These are phyloP conservation scores for Pelmatolapia mariae DNA, from an alignment of 2,113 vertebrate species.

Conservation along the genomic window DNA sequence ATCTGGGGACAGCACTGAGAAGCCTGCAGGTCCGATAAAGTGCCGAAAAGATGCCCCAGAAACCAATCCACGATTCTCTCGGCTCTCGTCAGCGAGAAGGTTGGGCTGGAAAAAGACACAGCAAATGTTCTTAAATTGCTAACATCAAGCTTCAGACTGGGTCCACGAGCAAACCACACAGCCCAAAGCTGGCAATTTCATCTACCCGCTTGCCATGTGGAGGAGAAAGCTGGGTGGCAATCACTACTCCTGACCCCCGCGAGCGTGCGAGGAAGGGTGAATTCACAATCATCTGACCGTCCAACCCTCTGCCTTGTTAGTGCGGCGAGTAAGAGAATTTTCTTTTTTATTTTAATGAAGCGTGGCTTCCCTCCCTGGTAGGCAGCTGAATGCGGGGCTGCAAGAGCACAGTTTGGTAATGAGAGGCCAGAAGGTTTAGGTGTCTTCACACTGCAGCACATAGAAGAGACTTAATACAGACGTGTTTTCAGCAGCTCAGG, in stretches of 20 bases:
- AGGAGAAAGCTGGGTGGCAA: not conserved
- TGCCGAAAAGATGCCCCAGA: conserved; percentile 53
- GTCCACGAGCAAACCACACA: not conserved
- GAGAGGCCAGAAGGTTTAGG: conserved; percentile 64
- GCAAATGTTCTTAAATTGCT: conserved; percentile 60
- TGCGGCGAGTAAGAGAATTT: conserved; percentile 40
- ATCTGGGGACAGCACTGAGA: conserved; percentile 64
- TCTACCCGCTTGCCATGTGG: not conserved
- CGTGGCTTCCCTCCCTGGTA: conserved; percentile 38
- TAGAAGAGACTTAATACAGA: conserved; percentile 47
- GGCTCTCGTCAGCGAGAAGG: conserved; percentile 33
- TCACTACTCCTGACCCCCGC: conserved; percentile 7
- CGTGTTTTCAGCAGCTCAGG: conserved; percentile 44
- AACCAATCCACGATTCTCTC: conserved; percentile 49
- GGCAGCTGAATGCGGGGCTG: conserved; percentile 40
- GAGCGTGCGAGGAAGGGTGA: conserved; percentile 4
- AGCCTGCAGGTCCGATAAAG: conserved; percentile 69
- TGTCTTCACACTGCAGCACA: conserved; percentile 53
- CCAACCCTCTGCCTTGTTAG: conserved; percentile 63
- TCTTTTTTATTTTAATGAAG: conserved; percentile 67
- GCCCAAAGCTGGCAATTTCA: not conserved
- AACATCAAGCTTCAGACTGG: conserved; percentile 35
- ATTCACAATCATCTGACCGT: conserved; percentile 39
- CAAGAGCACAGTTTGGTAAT: conserved; percentile 50
- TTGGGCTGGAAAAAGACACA: conserved; percentile 26